Conservation (phyloP, 2,888 invertebrate genomes). For the Melieria picta region DNA sequence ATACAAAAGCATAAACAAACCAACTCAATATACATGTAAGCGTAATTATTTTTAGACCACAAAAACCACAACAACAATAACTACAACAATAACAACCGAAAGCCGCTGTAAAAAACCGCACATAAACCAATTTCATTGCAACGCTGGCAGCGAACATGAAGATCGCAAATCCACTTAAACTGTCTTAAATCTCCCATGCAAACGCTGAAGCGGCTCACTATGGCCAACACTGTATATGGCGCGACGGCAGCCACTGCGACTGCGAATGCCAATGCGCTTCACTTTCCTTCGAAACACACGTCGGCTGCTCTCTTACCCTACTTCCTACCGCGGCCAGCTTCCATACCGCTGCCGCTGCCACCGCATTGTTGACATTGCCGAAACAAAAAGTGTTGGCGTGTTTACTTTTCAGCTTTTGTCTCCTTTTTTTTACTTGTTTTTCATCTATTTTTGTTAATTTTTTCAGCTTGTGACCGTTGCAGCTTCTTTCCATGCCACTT, state of each 20-base stretch:
- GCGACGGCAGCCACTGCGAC: background rate
- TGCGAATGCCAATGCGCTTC: background rate
- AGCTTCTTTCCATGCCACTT: conserved; percentile 11
- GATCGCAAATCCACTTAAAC: conserved; percentile 56
- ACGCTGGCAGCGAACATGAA: conserved; percentile 13
- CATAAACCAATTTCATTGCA: conserved; percentile 12
- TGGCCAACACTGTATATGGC: background rate
- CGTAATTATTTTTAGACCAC: conserved; percentile 31
- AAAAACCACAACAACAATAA: conserved; percentile 7
- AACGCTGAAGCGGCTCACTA: too few species aligned
- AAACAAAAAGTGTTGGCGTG: conserved; percentile 60
- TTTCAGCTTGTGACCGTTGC: too few species aligned
- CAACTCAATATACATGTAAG: conserved; percentile 3
- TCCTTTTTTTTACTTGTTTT: conserved; percentile 28
- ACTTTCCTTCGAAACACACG: background rate
- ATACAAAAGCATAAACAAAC: background rate
- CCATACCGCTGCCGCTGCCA: background rate
- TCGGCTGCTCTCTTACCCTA: background rate
- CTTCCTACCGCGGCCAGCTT: background rate
- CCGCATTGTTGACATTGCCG: conserved; percentile 6
- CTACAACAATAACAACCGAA: conserved; percentile 8
- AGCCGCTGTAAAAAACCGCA: background rate
- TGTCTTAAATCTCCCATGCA: conserved; percentile 49
- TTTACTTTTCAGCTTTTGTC: conserved; percentile 40
- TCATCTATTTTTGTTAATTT: conserved; percentile 17